Evolutionary conservation across 2,797 vertebrate species (phyloP).

Genomic region (Poecile montanus): DNA sequence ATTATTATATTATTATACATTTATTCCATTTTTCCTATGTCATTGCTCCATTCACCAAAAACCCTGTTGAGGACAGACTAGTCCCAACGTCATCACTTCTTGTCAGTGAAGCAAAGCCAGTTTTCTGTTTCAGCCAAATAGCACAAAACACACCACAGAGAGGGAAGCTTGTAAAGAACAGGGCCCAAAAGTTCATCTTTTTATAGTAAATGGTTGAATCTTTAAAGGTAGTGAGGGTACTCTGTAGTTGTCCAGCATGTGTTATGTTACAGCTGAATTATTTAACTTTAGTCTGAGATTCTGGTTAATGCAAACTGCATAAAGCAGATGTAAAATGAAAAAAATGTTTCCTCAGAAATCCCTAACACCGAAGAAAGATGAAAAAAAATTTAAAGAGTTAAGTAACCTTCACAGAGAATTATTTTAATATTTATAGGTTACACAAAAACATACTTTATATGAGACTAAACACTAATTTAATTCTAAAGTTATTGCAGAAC

Average conservation of each 20-base stretch:
- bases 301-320: not conserved
- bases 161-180: not conserved
- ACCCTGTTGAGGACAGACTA: conserved; percentile 24
- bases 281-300: not conserved
- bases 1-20: not conserved
- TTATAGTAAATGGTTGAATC: not conserved
- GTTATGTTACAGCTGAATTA: not conserved
- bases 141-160: not conserved
- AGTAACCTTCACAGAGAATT: conserved; percentile 10
- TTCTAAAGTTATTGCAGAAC: not conserved
- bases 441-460: not conserved
- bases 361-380: not conserved
- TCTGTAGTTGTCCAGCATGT: not conserved
- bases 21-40: not conserved
- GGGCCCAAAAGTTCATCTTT: not conserved
- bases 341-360: not conserved
- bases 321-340: not conserved
- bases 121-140: not conserved
- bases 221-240: not conserved
- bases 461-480: not conserved
- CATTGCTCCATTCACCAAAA: not conserved
- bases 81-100: not conserved
- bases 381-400: not conserved
- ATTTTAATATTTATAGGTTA: not conserved
- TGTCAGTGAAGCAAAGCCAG: not conserved